Base-by-base conservation (phyloP, 2,888 invertebrate genomes). In the Gastrophysa polygoni region DNA sequence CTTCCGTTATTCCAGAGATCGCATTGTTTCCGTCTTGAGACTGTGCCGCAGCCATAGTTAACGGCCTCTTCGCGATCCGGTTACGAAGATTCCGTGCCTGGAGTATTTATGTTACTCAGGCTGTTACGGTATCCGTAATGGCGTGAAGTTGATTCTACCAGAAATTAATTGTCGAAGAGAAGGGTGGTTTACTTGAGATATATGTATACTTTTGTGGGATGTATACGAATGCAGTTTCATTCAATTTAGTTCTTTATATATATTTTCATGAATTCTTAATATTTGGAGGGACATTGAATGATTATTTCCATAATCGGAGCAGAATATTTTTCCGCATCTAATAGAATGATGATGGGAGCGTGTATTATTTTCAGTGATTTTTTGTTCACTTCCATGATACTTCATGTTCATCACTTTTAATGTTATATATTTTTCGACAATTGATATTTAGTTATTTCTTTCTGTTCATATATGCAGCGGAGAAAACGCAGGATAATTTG, bases 61-160 rank as follows among this genome's bases (percentile, higher is more conserved):
- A 34, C 54, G 66, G 46, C 38, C 58, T 57, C 59, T 56, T 66
- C 66, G 46, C 32, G 38, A 59, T 55, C 57, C 47, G 50, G 52
- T 58, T 61, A 71, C 72, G 73, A 71, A 20, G 66, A 70, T 73
- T 71, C 68, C 61, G 73, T 76, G 75, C 71, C 68, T 70, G 64
- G 76, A 73, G 73, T 76, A 76, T 77, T 76, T 75, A 74, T 73
- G 74, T 72, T 68, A 68, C 69, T 67, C 14, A 63, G 66, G 65
- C 66, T 70, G 67, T 64, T 67, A n/a, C 58, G 32, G 64, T 60
- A 56, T 63, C 52, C 51, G 57, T 52, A 54, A 67, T 64, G 62
- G 59, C 38, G 50, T 57, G 48, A 58, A 50, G 48, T 56, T 43
- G 57, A 38, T 38, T 74, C 76, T 70, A 73, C 38, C 38, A 11